Evolutionary conservation across 2,113 vertebrate species (phyloP).

Genomic region (Tetrax tetrax): DNA sequence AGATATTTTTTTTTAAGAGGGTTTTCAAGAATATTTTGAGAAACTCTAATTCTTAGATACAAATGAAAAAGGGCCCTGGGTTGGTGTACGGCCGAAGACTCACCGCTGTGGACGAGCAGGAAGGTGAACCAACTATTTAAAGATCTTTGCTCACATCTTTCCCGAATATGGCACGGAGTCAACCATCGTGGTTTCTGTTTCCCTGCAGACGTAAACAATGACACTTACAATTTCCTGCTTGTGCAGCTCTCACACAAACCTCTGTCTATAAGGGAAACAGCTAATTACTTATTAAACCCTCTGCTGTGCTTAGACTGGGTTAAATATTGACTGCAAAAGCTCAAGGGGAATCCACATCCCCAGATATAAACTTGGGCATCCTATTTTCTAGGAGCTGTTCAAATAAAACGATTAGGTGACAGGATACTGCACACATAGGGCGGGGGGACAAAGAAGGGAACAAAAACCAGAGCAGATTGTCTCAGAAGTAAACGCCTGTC

Average conservation of each 20-base stretch:
- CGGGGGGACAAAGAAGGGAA: neutral
- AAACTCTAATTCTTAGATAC: neutral
- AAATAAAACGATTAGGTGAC: neutral
- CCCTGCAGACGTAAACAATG: slow-evolving; percentile 77
- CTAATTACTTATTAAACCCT: slow-evolving; percentile 66
- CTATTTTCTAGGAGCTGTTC: neutral
- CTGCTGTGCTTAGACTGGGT: neutral
- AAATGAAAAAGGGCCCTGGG: neutral
- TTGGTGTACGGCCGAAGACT: neutral
- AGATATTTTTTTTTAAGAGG: neutral
- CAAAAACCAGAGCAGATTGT: neutral
- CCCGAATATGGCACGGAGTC: slow-evolving; percentile 43
- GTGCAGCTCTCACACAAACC: neutral
- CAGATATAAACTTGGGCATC: neutral
- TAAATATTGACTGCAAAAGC: slow-evolving; percentile 44
- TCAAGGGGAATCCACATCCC: neutral
- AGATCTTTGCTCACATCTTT: neutral
- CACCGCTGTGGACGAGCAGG: neutral
- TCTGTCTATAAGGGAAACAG: slow-evolving; percentile 1
- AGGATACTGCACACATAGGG: neutral
- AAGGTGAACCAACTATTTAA: neutral
- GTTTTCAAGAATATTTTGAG: neutral
- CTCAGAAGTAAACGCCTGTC: neutral
- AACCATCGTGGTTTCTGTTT: slow-evolving; percentile 66
- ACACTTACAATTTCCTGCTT: slow-evolving; percentile 78